Percentiles rank a stretch among this genome's conserved stretches.
Evolutionary conservation across 2,113 vertebrate species (phyloP).

Genomic region (Atlantisia rogersi): DNA sequence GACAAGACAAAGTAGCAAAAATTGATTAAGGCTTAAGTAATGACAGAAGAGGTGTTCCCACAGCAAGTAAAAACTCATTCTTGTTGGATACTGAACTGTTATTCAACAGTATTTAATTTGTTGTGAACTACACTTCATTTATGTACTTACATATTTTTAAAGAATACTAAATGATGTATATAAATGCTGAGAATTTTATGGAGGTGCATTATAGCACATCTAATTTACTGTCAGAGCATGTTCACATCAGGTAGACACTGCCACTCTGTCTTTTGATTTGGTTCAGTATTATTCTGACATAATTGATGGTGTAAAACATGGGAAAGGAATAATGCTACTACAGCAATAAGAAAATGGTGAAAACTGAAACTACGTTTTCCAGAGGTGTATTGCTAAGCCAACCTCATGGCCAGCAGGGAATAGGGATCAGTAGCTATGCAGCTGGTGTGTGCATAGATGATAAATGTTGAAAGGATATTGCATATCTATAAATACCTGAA

Average conservation of each 20-base stretch:
- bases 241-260: conserved; percentile 5
- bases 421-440: not conserved
- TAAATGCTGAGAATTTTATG: not conserved
- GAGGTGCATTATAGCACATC: conserved; percentile 2
- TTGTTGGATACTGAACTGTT: not conserved
- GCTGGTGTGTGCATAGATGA: not conserved
- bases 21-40: not conserved
- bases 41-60: not conserved
- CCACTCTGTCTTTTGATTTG: not conserved
- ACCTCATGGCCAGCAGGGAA: not conserved
- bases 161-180: not conserved
- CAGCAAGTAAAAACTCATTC: not conserved
- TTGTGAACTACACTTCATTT: not conserved
- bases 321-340: not conserved
- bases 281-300: conserved; percentile 19
- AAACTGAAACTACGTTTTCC: not conserved
- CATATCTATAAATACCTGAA: not conserved
- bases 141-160: not conserved
- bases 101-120: not conserved
- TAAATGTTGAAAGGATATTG: not conserved
- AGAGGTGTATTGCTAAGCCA: not conserved
- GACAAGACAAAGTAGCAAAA: not conserved
- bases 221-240: not conserved
- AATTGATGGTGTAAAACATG: not conserved
- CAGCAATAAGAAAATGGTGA: not conserved